Percentiles rank a stretch among this genome's conserved stretches.
Evolutionary conservation across 1,140 invertebrate genomes (phyloP).

Genomic region (Ladona fulva): DNA sequence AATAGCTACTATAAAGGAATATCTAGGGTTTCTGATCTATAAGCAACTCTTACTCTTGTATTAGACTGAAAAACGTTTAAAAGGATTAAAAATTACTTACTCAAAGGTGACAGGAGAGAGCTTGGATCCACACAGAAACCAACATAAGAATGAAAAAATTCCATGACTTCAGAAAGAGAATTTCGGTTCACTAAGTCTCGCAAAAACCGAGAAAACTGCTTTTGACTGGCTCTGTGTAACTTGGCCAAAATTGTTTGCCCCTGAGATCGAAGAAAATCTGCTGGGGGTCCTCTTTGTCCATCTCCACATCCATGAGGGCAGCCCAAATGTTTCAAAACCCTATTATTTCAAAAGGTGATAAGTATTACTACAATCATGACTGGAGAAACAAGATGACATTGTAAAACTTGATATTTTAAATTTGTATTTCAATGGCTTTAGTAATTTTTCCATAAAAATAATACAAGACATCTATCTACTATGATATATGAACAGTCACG

Average conservation of each 20-base stretch:
- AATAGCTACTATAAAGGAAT: too few species aligned
- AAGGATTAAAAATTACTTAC: constrained; percentile 48
- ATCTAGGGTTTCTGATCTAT: too few species aligned
- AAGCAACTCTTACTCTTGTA: too few species aligned
- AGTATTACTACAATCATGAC: too few species aligned
- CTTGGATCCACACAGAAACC: constrained; percentile 90
- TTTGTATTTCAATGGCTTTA: too few species aligned
- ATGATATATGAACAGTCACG: too few species aligned
- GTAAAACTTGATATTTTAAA: too few species aligned
- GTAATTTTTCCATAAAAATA: too few species aligned
- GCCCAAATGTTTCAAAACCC: constrained; percentile 81
- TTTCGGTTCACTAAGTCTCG: constrained; percentile 66
- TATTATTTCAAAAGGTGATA: constrained; percentile 33
- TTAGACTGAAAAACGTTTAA: too few species aligned
- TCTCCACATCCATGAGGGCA: constrained; percentile 85
- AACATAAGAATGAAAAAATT: constrained; percentile 90
- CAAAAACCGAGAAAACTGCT: constrained; percentile 70
- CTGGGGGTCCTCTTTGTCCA: constrained; percentile 74
- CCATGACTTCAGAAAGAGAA: constrained; percentile 72
- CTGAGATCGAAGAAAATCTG: constrained; percentile 81
- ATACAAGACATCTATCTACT: too few species aligned
- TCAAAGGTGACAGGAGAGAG: constrained; percentile 69
- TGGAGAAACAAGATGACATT: too few species aligned
- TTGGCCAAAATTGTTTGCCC: constrained; percentile 72
- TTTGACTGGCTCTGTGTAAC: constrained; percentile 55